phyloP scores from a whole-genome alignment of 1,140 invertebrate genomes.

The Potamilus streckersoni region DNA sequence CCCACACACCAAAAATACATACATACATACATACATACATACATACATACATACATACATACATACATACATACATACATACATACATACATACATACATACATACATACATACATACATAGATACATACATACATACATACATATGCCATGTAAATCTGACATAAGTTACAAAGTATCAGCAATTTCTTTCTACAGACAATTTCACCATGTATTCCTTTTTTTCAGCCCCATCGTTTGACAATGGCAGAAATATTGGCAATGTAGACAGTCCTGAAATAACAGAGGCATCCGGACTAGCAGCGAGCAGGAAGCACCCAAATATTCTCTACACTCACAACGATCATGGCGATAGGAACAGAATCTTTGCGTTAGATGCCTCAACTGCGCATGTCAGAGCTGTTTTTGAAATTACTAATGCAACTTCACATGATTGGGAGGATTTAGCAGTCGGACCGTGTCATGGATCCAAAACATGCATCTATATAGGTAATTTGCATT shows the following conservation, averaged over 20 bases:
- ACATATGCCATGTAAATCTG: too few relatives aligned
- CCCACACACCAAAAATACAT: too few relatives aligned
- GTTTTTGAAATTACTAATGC: constrained; percentile 28
- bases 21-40: too few relatives aligned
- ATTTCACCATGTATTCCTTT: too few relatives aligned
- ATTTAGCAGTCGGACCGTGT: constrained; percentile 39
- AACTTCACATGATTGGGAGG: constrained; percentile 41
- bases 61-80: too few relatives aligned
- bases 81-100: too few relatives aligned
- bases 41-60: too few relatives aligned
- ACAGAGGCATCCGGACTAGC: constrained; percentile 50
- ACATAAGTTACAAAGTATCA: too few relatives aligned
- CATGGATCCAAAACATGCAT: constrained; percentile 1
- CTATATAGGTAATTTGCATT: too few relatives aligned
- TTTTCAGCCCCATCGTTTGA: constrained; percentile 30
- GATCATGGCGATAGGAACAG: constrained; percentile 29
- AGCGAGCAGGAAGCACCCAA: constrained; percentile 40
- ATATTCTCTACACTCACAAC: constrained; percentile 51
- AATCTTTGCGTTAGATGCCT: constrained; percentile 35
- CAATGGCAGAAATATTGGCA: constrained; percentile 20
- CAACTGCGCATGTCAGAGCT: constrained; percentile 17
- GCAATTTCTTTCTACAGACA: too few relatives aligned
- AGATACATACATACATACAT: too few relatives aligned
- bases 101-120: too few relatives aligned
- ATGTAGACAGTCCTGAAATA: constrained; percentile 19